These are phyloP conservation scores for Nephrotoma flavescens DNA, from an alignment of 2,888 invertebrate genomes.

Conservation along the genomic window DNA sequence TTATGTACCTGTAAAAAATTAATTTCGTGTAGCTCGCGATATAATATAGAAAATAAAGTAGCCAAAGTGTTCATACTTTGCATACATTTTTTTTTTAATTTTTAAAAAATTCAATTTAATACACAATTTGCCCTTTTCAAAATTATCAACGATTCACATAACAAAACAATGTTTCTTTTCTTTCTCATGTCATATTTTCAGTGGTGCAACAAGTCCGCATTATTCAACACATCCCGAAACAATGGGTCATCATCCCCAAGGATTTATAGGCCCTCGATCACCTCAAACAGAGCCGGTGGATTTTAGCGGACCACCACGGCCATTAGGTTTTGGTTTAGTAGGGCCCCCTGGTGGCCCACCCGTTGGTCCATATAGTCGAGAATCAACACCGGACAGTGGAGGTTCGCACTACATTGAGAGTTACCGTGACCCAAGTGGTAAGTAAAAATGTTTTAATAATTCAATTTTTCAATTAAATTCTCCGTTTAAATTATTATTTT, in stretches of 20 bases:
- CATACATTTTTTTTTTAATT: neutral
- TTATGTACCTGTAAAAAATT: neutral
- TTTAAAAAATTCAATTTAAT: neutral
- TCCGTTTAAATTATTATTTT: conserved; percentile 1
- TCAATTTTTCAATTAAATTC: neutral
- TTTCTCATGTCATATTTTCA: conserved; percentile 16
- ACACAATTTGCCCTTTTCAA: neutral
- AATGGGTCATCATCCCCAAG: conserved; percentile 34
- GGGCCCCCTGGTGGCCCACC: conserved; percentile 43
- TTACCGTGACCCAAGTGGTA: conserved; percentile 73
- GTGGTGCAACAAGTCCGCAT: conserved; percentile 43
- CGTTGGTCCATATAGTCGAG: conserved; percentile 54
- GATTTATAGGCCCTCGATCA: conserved; percentile 40
- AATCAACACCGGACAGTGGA: conserved; percentile 79
- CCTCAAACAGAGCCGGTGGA: conserved; percentile 59
- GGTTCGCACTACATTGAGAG: conserved; percentile 81
- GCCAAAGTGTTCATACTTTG: neutral
- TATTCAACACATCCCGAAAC: conserved; percentile 35
- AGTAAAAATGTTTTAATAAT: conserved; percentile 21
- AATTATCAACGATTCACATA: neutral
- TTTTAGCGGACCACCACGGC: conserved; percentile 50
- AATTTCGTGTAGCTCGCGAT: neutral
- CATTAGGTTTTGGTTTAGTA: conserved; percentile 40
- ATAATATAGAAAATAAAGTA: neutral
- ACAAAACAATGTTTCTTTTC: neutral